Evolutionary conservation across 2,113 vertebrate genomes (phyloP).

Genomic region (Ramphastos sulfuratus): DNA sequence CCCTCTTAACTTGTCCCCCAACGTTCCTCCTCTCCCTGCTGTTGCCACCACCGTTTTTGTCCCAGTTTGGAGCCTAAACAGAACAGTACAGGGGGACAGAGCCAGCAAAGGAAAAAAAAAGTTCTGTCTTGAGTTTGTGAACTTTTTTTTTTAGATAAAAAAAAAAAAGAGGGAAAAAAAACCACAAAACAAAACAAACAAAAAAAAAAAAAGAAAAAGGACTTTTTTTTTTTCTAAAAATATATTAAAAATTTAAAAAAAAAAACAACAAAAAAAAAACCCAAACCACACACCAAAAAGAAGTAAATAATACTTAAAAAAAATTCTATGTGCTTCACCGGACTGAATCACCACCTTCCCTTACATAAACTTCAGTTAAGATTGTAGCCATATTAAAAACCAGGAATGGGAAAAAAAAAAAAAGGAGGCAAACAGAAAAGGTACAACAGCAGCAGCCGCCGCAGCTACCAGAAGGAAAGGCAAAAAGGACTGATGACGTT

Average conservation of each 20-base stretch:
- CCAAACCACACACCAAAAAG: not conserved
- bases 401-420: conserved; percentile 28
- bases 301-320: conserved; percentile 67
- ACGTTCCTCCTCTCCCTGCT: not conserved
- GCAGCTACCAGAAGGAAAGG: conserved; percentile 60
- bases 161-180: conserved; percentile 59
- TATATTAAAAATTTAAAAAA: conserved; percentile 5
- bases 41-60: not conserved
- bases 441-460: not conserved
- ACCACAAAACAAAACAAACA: not conserved
- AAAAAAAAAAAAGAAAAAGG: conserved; percentile 12
- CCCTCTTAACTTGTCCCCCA: not conserved
- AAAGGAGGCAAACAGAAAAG: not conserved
- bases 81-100: conserved; percentile 77
- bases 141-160: conserved; percentile 79
- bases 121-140: conserved; percentile 83
- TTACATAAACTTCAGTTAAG: conserved; percentile 87
- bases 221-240: conserved; percentile 80
- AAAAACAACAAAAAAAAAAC: not conserved
- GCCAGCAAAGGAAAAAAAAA: conserved; percentile 73
- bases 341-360: conserved; percentile 90
- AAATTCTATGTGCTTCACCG: conserved; percentile 85
- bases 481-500: conserved; percentile 86
- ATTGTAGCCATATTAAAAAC: conserved; percentile 89
- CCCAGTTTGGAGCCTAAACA: conserved; percentile 71